phyloP scores from a whole-genome alignment of 2,113 vertebrate genomes.

The Promerops cafer region DNA sequence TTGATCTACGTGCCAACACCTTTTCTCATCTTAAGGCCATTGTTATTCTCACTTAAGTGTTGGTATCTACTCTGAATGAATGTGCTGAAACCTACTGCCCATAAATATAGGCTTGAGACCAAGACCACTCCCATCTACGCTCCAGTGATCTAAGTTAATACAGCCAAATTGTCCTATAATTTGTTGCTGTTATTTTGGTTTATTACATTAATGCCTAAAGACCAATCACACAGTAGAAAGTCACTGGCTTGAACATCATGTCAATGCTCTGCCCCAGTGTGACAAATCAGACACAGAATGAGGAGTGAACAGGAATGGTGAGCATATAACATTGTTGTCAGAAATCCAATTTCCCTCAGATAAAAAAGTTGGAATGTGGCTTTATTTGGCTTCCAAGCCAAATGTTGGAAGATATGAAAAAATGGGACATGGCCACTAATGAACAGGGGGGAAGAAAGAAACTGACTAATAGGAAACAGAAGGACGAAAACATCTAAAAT shows the following conservation, averaged over 20 bases:
- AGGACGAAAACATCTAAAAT: neutral
- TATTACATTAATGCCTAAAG: neutral
- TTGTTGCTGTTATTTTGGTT: neutral
- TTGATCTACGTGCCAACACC: neutral
- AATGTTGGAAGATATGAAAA: neutral
- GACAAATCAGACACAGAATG: neutral
- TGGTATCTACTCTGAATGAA: neutral
- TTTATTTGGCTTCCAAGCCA: neutral
- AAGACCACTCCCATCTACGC: neutral
- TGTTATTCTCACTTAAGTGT: neutral
- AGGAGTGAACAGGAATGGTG: neutral
- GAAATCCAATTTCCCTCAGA: neutral
- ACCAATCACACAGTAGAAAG: neutral
- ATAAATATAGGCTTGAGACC: neutral
- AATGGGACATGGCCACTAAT: neutral
- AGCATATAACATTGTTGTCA: neutral
- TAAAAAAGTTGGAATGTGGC: neutral
- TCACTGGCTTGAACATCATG: neutral
- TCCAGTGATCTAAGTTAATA: neutral
- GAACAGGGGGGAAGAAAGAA: neutral
- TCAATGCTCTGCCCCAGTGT: neutral
- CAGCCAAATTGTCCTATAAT: neutral
- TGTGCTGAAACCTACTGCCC: neutral
- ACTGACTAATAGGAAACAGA: neutral
- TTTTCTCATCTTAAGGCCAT: neutral